Evolutionary conservation across 2,113 vertebrate species (phyloP).

Genomic region (Suncus etruscus): DNA sequence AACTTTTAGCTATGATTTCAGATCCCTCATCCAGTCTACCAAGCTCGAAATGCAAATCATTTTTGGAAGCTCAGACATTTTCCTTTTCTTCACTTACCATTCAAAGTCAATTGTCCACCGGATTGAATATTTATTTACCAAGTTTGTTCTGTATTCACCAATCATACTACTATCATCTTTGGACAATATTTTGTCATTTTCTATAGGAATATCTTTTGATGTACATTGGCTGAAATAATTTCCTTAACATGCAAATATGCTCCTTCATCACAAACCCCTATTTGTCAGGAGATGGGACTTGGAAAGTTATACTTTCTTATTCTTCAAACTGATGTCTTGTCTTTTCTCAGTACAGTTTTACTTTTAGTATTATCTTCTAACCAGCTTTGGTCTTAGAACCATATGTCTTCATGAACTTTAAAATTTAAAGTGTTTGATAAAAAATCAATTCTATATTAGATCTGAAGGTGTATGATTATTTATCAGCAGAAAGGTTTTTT

Average conservation of each 20-base stretch:
- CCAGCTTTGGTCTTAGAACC: neutral
- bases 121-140: neutral
- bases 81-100: neutral
- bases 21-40: accelerated
- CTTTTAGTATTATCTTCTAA: neutral
- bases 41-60: neutral
- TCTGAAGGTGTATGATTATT: neutral
- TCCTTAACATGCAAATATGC: neutral
- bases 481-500: neutral
- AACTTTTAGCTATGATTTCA: neutral
- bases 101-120: neutral
- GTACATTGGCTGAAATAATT: neutral
- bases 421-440: neutral
- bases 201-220: neutral
- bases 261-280: neutral
- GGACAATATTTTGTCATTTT: neutral
- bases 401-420: neutral
- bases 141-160: neutral
- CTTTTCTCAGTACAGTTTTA: constrained; percentile 1
- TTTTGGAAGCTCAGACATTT: neutral
- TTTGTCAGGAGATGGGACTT: neutral
- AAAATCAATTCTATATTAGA: neutral
- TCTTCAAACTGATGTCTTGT: neutral
- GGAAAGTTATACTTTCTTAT: neutral
- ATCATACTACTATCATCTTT: neutral